These are phyloP conservation scores for Mola mola DNA, from an alignment of 2,113 vertebrate species.

Conservation along the genomic window DNA sequence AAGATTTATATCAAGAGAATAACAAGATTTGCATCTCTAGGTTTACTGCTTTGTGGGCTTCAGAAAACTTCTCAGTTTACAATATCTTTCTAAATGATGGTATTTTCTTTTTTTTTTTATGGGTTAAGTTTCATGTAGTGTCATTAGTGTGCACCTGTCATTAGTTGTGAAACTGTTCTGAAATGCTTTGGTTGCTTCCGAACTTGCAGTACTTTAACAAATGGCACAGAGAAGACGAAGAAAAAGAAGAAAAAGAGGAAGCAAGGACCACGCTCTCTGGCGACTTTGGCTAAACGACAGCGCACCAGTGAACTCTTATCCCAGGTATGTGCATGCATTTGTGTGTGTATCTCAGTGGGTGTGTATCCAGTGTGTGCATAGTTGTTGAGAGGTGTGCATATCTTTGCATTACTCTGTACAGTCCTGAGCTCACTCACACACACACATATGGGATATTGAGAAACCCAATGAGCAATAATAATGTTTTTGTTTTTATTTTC, in stretches of 20 bases:
- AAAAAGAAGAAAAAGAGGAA: constrained; percentile 94
- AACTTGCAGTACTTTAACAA: constrained; percentile 83
- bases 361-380: constrained; percentile 22
- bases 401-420: constrained; percentile 5
- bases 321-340: constrained; percentile 59
- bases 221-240: constrained; percentile 90
- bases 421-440: not conserved
- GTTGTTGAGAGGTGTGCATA: not conserved
- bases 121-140: not conserved
- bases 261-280: constrained; percentile 86
- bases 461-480: not conserved
- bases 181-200: constrained; percentile 39
- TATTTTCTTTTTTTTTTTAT: too few relatives aligned
- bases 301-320: constrained; percentile 70
- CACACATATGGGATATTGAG: not conserved
- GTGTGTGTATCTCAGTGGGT: constrained; percentile 2
- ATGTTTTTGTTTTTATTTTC: not conserved
- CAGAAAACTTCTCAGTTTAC: too few relatives aligned
- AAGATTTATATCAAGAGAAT: too few relatives aligned
- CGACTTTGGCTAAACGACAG: constrained; percentile 81
- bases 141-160: constrained; percentile 12
- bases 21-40: too few relatives aligned
- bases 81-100: too few relatives aligned
- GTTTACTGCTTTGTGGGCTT: too few relatives aligned
- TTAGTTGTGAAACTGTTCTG: constrained; percentile 22